Evolutionary conservation across 2,888 invertebrate genomes (phyloP), one percentile per base, ranked within the genome.

Genomic region (Chymomyza amoena): DNA sequence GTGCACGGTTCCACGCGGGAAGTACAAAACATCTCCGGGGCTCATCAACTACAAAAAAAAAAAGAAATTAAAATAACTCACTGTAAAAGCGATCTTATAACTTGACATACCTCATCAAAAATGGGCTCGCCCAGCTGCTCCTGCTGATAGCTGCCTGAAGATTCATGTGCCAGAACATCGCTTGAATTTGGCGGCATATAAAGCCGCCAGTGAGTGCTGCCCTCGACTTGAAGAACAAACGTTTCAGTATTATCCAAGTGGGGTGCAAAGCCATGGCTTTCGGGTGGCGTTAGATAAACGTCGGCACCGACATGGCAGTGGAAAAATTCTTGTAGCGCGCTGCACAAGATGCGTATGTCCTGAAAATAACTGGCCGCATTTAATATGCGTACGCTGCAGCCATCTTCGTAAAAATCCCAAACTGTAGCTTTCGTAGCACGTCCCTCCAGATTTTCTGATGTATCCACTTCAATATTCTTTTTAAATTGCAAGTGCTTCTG

Each of bases 171-270:
- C 56, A 99, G 92, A 6, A 93, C 92, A 90, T 96, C 96, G 62
- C 93, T 93, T 10, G 92, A 88, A 28, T 84, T 90, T 91, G 93
- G 92, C 16, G 98, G 97, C 80, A 94, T 94, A 68, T 98, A 99
- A n/a, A 99, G 92, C 81, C 94, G 94, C 99, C 99, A 99, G 75
- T 95, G 94, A 91, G 99, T 99, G 83, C 95, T 95, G 0, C 99
- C 99, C 92, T 99, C 99, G 1, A 98, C 92, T 93, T 99, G 99
- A 62, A 99, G 90, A 64, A 99, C 95, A 90, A 99, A 99, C 0
- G 98, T 99, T 92, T 99, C 99, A 78, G 99, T 99, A 89, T 99
- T 99, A 92, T 99, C 99, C 90, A 96, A 99, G 91, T 99, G 99
- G 0, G 99, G 99, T 2, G 99, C 99, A 93, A 99, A 99, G 0